Base-by-base conservation (phyloP, 2,113 vertebrate genomes). In the Lanius ludovicianus region DNA sequence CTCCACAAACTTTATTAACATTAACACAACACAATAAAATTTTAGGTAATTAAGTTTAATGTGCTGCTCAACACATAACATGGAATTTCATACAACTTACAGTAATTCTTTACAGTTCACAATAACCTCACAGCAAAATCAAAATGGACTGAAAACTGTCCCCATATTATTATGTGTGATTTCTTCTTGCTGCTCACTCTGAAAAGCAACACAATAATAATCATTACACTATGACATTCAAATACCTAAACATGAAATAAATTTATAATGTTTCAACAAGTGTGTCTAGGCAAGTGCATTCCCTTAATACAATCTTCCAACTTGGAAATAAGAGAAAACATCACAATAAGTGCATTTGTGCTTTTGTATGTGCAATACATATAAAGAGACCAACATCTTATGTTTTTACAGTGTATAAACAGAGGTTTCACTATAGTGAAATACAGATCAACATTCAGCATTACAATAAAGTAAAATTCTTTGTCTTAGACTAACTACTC, bases 181-280 rank as follows among this genome's bases (percentile, higher is more conserved):
- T 93, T 90, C 95, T 92, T 96, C 96, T 77, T 49, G 37, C 37
- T 68, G 83, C 41, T 86, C 69, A 19, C 60, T 90, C 96, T 97
- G 92, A 41, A 96, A 96, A 90, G 64, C 46, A 96, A 96, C 49
- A 92, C 50, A 93, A 49, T 28, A 64, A 22, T 4, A 63, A 81
- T 6, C 85, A 71, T 95, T 92, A 95, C 7, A 47, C 56, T 9
- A 9, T 33, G 80, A 49, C 31, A 75, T 27, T 53, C 31, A 60
- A 77, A 37, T 33, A 84, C 7, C 24, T 30, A 44, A 86, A 37
- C 4, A 35, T 6, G 11, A 91, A 74, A 44, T 18, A 68, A 4
- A 2, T 19, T 67, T 44, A 23, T 39, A 50, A 8, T 65, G n/a
- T 41, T 88, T 84, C 68, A 74, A 28, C n/a, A 31, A 63, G 35